Conservation (phyloP, 92 coral and sea anemone species). For the Umimayanthus chanpuru region DNA sequence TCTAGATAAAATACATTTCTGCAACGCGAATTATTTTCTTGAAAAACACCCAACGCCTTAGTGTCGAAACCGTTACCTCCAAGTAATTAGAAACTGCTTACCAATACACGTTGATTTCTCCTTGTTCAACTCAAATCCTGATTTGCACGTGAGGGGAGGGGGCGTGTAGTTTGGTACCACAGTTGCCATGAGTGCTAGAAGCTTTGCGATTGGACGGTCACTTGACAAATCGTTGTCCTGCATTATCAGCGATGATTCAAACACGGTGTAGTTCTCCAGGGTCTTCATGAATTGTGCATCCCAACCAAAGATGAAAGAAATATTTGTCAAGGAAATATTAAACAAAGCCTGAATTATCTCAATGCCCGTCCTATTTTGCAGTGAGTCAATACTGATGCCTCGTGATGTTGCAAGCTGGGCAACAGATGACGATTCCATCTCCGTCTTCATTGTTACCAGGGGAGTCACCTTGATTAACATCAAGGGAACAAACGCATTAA, state of each 20-base stretch:
- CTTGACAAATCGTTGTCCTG: slow-evolving; percentile 11
- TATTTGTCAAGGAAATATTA: slow-evolving; percentile 51
- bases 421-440: slow-evolving; percentile 36
- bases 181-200: slow-evolving; percentile 27
- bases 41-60: background rate
- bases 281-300: slow-evolving; percentile 31
- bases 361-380: slow-evolving; percentile 49
- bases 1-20: no score
- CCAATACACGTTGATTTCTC: slow-evolving; percentile 24
- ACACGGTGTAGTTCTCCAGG: slow-evolving; percentile 60
- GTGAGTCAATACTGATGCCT: slow-evolving; percentile 38
- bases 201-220: slow-evolving; percentile 17
- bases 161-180: slow-evolving; percentile 36
- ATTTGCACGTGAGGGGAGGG: slow-evolving; percentile 24
- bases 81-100: background rate
- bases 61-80: background rate
- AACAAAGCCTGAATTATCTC: slow-evolving; percentile 42
- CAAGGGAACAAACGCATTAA: slow-evolving; percentile 39
- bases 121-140: slow-evolving; percentile 22
- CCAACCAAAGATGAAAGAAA: slow-evolving; percentile 70
- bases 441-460: slow-evolving; percentile 33
- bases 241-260: slow-evolving; percentile 15
- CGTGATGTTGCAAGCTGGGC: slow-evolving; percentile 40
- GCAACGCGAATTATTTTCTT: background rate
- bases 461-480: slow-evolving; percentile 5